Conservation (phyloP, 2,888 invertebrate genomes). For the Xanthia togata region DNA sequence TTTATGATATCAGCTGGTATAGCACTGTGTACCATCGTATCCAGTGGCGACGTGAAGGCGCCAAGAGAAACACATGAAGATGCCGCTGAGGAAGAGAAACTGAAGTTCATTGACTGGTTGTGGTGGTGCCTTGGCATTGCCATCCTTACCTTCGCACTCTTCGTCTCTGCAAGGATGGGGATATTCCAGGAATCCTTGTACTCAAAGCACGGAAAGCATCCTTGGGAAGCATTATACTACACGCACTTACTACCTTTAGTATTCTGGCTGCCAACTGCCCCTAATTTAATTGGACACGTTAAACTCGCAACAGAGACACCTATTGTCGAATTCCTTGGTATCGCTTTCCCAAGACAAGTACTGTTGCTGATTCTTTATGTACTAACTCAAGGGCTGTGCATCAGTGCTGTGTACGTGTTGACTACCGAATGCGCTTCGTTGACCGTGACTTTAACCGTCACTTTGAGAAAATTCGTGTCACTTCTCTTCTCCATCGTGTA, state of each 20-base stretch:
- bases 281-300: conserved; percentile 95
- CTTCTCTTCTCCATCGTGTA: conserved; percentile 98
- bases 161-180: conserved; percentile 98
- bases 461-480: conserved; percentile 98
- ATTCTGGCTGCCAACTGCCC: conserved; percentile 94
- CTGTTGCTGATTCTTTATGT: conserved; percentile 95
- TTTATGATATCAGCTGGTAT: conserved; percentile 98
- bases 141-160: conserved; percentile 96
- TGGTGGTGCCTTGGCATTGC: conserved; percentile 94
- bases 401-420: conserved; percentile 97
- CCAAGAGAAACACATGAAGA: conserved; percentile 85
- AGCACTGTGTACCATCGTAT: conserved; percentile 96
- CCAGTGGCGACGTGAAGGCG: conserved; percentile 93
- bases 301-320: conserved; percentile 93
- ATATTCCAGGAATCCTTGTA: conserved; percentile 97
- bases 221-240: conserved; percentile 96
- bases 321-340: conserved; percentile 91
- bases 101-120: conserved; percentile 88
- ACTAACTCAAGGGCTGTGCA: conserved; percentile 97
- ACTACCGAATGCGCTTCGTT: conserved; percentile 98
- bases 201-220: conserved; percentile 96
- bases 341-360: conserved; percentile 93
- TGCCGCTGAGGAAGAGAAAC: conserved; percentile 82
- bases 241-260: conserved; percentile 98
- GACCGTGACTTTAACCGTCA: conserved; percentile 98